Percentiles rank a stretch among this genome's conserved stretches.
phyloP scores from a whole-genome alignment of 2,888 invertebrate genomes.

The Molanna angustata region DNA sequence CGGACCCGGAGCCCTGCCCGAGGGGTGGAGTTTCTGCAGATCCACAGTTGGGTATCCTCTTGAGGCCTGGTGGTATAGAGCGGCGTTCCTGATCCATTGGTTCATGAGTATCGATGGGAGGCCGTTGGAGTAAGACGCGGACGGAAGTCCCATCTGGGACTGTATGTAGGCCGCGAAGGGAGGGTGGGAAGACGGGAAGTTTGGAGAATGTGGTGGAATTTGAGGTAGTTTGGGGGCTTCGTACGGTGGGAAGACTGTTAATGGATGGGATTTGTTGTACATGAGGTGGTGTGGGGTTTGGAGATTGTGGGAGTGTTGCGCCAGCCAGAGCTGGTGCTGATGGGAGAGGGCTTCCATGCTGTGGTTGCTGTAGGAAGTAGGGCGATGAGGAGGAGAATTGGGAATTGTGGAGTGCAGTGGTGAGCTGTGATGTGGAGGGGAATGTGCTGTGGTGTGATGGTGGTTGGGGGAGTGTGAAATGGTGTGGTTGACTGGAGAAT shows the following conservation, averaged over 20 bases:
- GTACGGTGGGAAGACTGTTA: conserved; percentile 26
- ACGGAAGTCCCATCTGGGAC: conserved; percentile 51
- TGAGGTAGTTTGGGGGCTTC: conserved; percentile 20
- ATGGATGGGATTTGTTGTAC: conserved; percentile 40
- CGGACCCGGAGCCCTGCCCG: conserved; percentile 51
- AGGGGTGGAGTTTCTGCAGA: conserved; percentile 48
- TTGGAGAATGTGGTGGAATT: conserved; percentile 33
- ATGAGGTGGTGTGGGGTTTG: conserved; percentile 34
- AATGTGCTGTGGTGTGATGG: too few species aligned
- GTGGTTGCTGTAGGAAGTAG: too few species aligned
- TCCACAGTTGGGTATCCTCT: conserved; percentile 50
- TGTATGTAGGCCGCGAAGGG: conserved; percentile 49
- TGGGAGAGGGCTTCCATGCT: too few species aligned
- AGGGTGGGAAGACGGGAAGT: conserved; percentile 46
- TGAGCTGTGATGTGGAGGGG: conserved; percentile 36
- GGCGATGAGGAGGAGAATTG: background rate
- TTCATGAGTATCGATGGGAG: conserved; percentile 63
- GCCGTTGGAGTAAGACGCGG: conserved; percentile 42
- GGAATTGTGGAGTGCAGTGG: conserved; percentile 7
- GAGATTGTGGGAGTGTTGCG: conserved; percentile 37
- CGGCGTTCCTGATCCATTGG: conserved; percentile 72
- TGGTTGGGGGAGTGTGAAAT: conserved; percentile 45
- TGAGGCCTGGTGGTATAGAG: conserved; percentile 61
- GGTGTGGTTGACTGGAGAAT: conserved; percentile 45
- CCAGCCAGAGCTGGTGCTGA: conserved; percentile 33